Conservation (phyloP, 2,888 invertebrate species). For the Amphipyra tragopoginis region DNA sequence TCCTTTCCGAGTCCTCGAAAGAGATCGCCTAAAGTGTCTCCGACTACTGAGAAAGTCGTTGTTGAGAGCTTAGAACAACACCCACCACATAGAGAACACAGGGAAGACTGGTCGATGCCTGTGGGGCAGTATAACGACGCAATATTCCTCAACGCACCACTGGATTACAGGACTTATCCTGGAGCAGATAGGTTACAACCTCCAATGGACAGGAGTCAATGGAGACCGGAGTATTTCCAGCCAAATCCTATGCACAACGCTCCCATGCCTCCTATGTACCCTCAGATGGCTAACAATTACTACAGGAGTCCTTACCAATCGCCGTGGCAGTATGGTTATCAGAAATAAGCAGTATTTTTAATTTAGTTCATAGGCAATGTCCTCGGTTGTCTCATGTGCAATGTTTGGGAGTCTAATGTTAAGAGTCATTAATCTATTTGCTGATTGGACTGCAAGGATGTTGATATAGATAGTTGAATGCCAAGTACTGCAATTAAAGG, state of each 20-base stretch:
- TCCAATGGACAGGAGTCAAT: slow-evolving; percentile 61
- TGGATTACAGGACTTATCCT: slow-evolving; percentile 73
- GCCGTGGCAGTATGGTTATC: slow-evolving; percentile 78
- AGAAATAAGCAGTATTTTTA: slow-evolving; percentile 71
- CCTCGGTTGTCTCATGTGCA: slow-evolving; percentile 28
- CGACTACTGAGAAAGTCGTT: slow-evolving; percentile 53
- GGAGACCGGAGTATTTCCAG: slow-evolving; percentile 71
- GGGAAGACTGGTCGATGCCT: slow-evolving; percentile 70
- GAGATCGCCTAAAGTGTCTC: slow-evolving; percentile 3
- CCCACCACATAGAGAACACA: slow-evolving; percentile 15
- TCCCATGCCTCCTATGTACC: slow-evolving; percentile 62
- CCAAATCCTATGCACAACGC: slow-evolving; percentile 58
- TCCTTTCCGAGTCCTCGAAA: background rate
- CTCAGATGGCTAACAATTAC: slow-evolving; percentile 72
- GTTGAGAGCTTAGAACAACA: slow-evolving; percentile 58
- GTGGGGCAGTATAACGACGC: slow-evolving; percentile 83
- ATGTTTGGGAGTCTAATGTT: slow-evolving; percentile 41
- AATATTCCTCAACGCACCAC: slow-evolving; percentile 77
- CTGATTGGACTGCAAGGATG: too few relatives aligned
- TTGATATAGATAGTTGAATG: background rate
- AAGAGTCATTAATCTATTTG: background rate
- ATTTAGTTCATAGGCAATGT: slow-evolving; percentile 45
- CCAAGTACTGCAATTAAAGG: too few relatives aligned
- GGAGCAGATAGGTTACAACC: slow-evolving; percentile 48
- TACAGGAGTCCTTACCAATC: slow-evolving; percentile 81